Evolutionary conservation across 2,888 invertebrate genomes (phyloP).

Genomic region (Leptinotarsa peninsularis): DNA sequence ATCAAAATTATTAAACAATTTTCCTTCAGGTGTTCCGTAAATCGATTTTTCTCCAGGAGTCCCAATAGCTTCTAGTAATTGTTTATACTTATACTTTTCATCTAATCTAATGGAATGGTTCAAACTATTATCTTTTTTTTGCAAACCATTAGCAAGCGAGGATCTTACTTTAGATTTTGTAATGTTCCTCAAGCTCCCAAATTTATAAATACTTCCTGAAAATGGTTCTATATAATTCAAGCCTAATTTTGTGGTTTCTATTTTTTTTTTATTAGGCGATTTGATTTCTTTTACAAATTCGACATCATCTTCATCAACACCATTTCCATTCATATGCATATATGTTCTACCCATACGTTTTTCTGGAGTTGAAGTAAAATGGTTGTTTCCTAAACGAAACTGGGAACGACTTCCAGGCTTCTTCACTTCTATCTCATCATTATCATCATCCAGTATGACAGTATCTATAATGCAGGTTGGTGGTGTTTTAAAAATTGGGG

Average conservation of each 20-base stretch:
- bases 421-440: slow-evolving; percentile 45
- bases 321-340: slow-evolving; percentile 35
- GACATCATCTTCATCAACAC: slow-evolving; percentile 59
- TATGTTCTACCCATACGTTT: slow-evolving; percentile 6
- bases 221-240: slow-evolving; percentile 32
- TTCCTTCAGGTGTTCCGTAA: slow-evolving; percentile 55
- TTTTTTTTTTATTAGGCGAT: slow-evolving; percentile 50
- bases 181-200: slow-evolving; percentile 18
- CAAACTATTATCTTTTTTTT: slow-evolving; percentile 54
- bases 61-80: slow-evolving; percentile 66
- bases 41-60: slow-evolving; percentile 47
- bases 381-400: slow-evolving; percentile 20
- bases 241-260: slow-evolving; percentile 47
- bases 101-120: slow-evolving; percentile 71
- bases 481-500: slow-evolving; percentile 31
- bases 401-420: slow-evolving; percentile 12
- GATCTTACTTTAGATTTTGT: slow-evolving; percentile 32
- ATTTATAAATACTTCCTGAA: slow-evolving; percentile 21
- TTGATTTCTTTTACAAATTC: slow-evolving; percentile 54
- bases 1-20: slow-evolving; percentile 47
- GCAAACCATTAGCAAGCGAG: slow-evolving; percentile 21
- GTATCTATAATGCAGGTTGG: slow-evolving; percentile 34
- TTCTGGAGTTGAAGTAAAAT: slow-evolving; percentile 45
- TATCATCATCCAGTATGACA: slow-evolving; percentile 53
- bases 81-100: slow-evolving; percentile 71